Evolutionary conservation across 2,888 invertebrate species (phyloP).

Genomic region (Eumerus sabulonum): DNA sequence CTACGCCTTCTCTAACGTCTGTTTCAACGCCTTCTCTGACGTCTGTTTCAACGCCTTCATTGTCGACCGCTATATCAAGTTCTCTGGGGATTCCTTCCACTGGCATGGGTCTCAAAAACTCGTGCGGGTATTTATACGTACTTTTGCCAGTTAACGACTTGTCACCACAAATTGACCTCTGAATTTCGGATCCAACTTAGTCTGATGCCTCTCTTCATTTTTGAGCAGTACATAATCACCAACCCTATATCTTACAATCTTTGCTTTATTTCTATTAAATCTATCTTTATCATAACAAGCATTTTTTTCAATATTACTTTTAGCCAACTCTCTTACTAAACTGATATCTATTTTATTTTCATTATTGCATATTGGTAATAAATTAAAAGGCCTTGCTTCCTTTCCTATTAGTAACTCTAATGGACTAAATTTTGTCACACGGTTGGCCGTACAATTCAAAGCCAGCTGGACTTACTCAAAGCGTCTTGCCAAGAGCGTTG

Average conservation of each 20-base stretch:
- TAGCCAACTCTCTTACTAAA: conserved; percentile 18
- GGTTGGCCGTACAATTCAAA: conserved; percentile 17
- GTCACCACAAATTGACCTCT: conserved; percentile 23
- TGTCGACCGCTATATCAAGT: not conserved
- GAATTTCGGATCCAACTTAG: conserved; percentile 34
- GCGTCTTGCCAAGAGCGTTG: too few relatives aligned
- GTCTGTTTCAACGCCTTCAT: conserved; percentile 5
- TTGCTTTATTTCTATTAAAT: conserved; percentile 13
- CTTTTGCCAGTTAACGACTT: conserved; percentile 21
- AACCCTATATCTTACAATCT: conserved; percentile 27
- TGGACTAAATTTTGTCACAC: conserved; percentile 12
- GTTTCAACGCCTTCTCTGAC: conserved; percentile 5
- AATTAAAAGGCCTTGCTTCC: conserved; percentile 5
- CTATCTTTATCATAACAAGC: conserved; percentile 30
- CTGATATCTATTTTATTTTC: conserved; percentile 27
- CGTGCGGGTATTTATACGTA: conserved; percentile 24
- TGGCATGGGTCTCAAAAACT: conserved; percentile 14
- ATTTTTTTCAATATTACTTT: conserved; percentile 34
- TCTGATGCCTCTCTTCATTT: conserved; percentile 36
- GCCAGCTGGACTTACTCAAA: conserved; percentile 47
- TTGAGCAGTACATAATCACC: conserved; percentile 43
- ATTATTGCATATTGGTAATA: conserved; percentile 6
- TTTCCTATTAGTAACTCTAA: conserved; percentile 21
- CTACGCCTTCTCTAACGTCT: conserved; percentile 1
- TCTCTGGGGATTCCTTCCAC: conserved; percentile 2